Base-by-base conservation (phyloP, 2,888 invertebrate genomes). In the Troides helena region DNA sequence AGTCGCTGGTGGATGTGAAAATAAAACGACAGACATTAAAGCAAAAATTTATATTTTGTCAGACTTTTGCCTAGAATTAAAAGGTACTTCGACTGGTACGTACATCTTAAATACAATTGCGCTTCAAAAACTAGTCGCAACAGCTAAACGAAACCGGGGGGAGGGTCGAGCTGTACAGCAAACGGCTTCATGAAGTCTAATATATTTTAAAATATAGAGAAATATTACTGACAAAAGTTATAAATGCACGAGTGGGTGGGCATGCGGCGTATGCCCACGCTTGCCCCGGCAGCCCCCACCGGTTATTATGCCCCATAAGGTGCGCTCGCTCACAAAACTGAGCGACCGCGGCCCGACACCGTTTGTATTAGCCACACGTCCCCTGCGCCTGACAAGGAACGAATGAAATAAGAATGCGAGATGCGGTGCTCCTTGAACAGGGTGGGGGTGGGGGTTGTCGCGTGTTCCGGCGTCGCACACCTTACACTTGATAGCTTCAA, bases 31-130 rank as follows among this genome's bases (percentile, higher is more conserved):
- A 23, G 25, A 23, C 18, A 39, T 80, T 76, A 90, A 91, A 91
- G 90, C 91, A 90, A 91, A 86, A 88, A 83, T 85, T 86, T 84
- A 85, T 88, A 86, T 85, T 81, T 53, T 81, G 80, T 90, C 89
- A 90, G 90, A 90, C 89, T 92, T 88, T 86, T 87, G 85, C 81
- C 85, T 87, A 88, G 85, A 84, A 84, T 84, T 88, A 86, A 86
- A 80, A 85, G 81, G 84, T 80, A 82, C 74, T 77, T 79, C 80
- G 85, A 87, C 85, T 82, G 84, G 79, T 84, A 80, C 76, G 77
- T 76, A 78, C 74, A 73, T 71, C 78, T 78, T 80, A 84, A 72
- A 77, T 76, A 81, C 75, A 80, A 82, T 82, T 83, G 84, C 82
- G 63, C 73, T 71, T 71, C 73, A 72, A 80, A 79, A 77, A 78